Conservation (phyloP, 2,888 invertebrate genomes). For the Eristalis arbustorum region DNA sequence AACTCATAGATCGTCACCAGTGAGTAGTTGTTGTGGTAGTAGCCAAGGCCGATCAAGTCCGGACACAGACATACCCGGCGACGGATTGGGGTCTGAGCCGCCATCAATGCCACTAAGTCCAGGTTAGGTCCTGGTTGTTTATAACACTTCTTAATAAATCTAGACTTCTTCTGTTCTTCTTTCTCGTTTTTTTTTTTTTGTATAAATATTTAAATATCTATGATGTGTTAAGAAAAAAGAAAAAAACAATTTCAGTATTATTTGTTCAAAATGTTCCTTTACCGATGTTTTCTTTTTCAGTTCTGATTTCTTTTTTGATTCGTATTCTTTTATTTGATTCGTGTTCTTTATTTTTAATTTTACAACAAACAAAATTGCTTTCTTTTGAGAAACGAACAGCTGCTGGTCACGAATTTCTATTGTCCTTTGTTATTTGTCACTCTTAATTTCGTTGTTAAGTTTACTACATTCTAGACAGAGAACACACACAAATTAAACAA, state of each 20-base stretch:
- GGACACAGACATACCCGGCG: conserved; percentile 77
- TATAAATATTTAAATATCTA: conserved; percentile 62
- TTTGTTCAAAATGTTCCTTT: conserved; percentile 4
- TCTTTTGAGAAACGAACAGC: conserved; percentile 8
- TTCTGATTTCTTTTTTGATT: conserved; percentile 44
- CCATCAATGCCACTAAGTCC: conserved; percentile 80
- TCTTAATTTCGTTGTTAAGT: conserved; percentile 42
- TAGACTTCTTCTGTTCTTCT: conserved; percentile 64
- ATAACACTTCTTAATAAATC: conserved; percentile 61
- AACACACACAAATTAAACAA: conserved; percentile 71
- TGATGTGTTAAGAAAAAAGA: conserved; percentile 51
- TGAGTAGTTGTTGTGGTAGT: conserved; percentile 81
- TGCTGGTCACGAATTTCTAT: conserved; percentile 56
- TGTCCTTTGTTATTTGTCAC: conserved; percentile 39
- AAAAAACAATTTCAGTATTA: conserved; percentile 12
- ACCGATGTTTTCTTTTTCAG: not conserved
- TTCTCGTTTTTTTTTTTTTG: conserved; percentile 38
- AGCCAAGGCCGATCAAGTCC: conserved; percentile 81
- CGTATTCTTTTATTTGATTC: conserved; percentile 16
- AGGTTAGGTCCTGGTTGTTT: conserved; percentile 79
- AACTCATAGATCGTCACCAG: conserved; percentile 81
- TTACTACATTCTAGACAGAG: conserved; percentile 72
- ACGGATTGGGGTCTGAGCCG: conserved; percentile 76
- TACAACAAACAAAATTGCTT: conserved; percentile 16
- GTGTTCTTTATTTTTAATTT: conserved; percentile 15